Percentiles rank a stretch among this genome's conserved stretches.
phyloP scores from a whole-genome alignment of 2,888 invertebrate species.

The Apodemia mormo region DNA sequence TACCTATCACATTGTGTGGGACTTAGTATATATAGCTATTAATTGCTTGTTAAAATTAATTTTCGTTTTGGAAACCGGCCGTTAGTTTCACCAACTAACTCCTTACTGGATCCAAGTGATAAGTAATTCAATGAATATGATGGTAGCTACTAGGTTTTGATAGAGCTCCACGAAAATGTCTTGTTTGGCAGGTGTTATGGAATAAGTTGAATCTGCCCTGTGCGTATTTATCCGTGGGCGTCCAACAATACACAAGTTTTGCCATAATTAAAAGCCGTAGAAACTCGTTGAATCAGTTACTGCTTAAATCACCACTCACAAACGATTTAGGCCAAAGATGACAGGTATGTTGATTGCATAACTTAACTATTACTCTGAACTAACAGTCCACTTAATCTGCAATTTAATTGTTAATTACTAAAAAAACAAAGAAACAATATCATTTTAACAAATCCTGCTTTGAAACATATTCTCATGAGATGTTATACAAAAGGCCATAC shows the following conservation, averaged over 20 bases:
- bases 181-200: background rate
- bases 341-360: constrained; percentile 12
- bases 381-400: background rate
- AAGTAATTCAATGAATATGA: no score
- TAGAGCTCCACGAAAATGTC: background rate
- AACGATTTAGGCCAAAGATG: constrained; percentile 1
- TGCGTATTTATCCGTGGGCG: background rate
- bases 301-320: background rate
- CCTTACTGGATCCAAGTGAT: no score
- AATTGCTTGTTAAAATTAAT: no score
- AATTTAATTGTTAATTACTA: background rate
- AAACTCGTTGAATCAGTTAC: background rate
- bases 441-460: background rate
- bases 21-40: no score
- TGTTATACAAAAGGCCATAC: no score
- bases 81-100: no score
- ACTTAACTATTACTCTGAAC: background rate
- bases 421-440: background rate
- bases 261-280: background rate
- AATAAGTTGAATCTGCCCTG: background rate
- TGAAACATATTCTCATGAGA: background rate
- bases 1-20: no score
- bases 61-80: no score
- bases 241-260: background rate
- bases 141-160: background rate